Conservation (phyloP, 92 coral and sea anemone genomes). For the Plumapathes pennacea region DNA sequence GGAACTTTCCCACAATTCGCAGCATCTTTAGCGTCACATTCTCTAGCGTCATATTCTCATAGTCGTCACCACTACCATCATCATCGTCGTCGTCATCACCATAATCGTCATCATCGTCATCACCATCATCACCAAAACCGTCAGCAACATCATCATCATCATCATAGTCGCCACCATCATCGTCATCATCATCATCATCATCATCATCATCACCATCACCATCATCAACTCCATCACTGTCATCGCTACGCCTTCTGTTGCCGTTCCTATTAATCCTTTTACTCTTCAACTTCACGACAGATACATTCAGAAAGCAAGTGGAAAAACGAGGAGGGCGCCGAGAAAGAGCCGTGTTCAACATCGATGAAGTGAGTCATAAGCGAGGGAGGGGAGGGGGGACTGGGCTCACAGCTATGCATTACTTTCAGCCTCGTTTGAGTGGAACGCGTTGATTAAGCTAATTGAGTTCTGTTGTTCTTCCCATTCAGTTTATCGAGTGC, state of each 20-base stretch:
- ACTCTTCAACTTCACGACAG: conserved; percentile 17
- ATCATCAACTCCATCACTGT: too few relatives aligned
- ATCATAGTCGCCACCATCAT: too few relatives aligned
- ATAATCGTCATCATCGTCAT: too few relatives aligned
- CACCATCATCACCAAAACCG: too few relatives aligned
- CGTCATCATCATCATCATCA: too few relatives aligned
- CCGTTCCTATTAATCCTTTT: background rate
- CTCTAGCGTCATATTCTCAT: too few relatives aligned
- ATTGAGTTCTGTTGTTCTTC: background rate
- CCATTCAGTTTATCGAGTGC: conserved; percentile 64
- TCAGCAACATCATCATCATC: too few relatives aligned
- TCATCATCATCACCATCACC: too few relatives aligned
- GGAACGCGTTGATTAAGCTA: background rate
- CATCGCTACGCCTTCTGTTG: too few relatives aligned
- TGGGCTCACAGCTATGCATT: background rate
- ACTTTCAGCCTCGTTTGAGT: background rate
- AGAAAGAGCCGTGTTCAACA: conserved; percentile 49
- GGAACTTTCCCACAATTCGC: conserved; percentile 12
- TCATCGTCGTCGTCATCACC: too few relatives aligned
- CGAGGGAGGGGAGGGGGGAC: background rate
- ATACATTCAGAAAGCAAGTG: conserved; percentile 58
- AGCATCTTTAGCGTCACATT: too few relatives aligned
- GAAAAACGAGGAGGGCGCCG: conserved; percentile 27
- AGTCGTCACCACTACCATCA: too few relatives aligned
- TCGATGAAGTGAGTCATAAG: conserved; percentile 61